A percentile compares a stretch with the other conserved stretches of the same genome.
phyloP scores from a whole-genome alignment of 2,113 vertebrate species.

The Cepphus grylle region DNA sequence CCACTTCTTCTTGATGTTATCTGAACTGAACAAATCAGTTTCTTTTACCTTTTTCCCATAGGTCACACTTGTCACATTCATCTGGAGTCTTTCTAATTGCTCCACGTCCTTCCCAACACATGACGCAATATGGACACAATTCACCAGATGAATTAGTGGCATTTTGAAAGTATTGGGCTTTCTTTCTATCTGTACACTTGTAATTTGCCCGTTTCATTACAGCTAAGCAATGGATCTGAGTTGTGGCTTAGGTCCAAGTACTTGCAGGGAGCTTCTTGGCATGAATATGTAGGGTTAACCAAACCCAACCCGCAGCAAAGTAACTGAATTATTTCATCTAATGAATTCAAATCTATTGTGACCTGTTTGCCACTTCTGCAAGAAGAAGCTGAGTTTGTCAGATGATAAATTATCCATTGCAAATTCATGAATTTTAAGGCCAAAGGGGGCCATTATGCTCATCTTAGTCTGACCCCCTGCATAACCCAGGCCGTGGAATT shows the following conservation, averaged over 20 bases:
- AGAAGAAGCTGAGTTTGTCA: background rate
- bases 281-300: constrained; percentile 2
- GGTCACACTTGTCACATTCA: background rate
- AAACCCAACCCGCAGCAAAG: constrained; percentile 17
- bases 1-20: background rate
- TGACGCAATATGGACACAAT: background rate
- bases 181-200: background rate
- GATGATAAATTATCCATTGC: constrained; percentile 29
- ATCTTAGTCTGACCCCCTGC: background rate
- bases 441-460: background rate
- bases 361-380: background rate
- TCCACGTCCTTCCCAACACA: background rate
- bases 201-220: background rate
- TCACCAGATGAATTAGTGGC: background rate
- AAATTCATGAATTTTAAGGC: constrained; percentile 10
- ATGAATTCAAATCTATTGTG: constrained; percentile 31
- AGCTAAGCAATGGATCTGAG: background rate
- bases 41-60: background rate
- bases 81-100: background rate
- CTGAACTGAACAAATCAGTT: background rate
- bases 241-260: background rate
- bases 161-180: background rate
- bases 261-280: constrained; percentile 2
- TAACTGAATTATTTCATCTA: background rate
- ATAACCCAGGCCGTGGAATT: background rate